Conservation (phyloP, 2,888 invertebrate species). For the Brachypalpus laphriformis region DNA sequence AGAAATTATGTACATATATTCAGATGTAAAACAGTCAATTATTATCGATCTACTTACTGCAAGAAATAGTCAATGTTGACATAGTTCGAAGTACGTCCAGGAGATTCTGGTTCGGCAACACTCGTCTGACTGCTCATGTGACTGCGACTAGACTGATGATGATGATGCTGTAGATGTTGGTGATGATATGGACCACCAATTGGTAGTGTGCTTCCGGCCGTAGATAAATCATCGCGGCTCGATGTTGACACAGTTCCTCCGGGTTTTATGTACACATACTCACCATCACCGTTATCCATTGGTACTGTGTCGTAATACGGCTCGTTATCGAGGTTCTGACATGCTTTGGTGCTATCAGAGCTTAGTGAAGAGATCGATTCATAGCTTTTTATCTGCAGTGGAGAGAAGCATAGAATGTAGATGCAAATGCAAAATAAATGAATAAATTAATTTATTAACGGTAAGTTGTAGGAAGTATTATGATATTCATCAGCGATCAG, state of each 20-base stretch:
- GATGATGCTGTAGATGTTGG: conserved; percentile 71
- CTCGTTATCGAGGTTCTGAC: conserved; percentile 85
- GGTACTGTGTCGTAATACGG: conserved; percentile 90
- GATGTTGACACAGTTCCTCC: conserved; percentile 86
- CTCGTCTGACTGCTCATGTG: conserved; percentile 82
- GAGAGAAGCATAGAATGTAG: conserved; percentile 18
- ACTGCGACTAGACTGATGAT: conserved; percentile 75
- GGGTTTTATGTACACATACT: conserved; percentile 90
- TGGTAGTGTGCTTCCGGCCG: conserved; percentile 85
- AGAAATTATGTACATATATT: background rate
- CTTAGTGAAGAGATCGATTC: conserved; percentile 87
- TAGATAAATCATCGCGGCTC: conserved; percentile 87
- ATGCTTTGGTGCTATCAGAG: conserved; percentile 84
- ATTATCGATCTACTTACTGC: conserved; percentile 85
- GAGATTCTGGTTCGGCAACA: conserved; percentile 88
- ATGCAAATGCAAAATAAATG: conserved; percentile 19
- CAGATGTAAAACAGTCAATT: background rate
- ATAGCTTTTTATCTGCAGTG: conserved; percentile 85
- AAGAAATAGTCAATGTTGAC: conserved; percentile 96
- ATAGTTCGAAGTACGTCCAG: conserved; percentile 92
- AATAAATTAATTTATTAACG: conserved; percentile 2
- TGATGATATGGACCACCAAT: conserved; percentile 79
- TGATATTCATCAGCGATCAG: background rate
- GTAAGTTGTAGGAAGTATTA: background rate
- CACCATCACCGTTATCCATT: conserved; percentile 87